Percentiles rank a stretch among this genome's conserved stretches.
phyloP scores from a whole-genome alignment of 1,140 invertebrate genomes.

The Melitaea cinxia region DNA sequence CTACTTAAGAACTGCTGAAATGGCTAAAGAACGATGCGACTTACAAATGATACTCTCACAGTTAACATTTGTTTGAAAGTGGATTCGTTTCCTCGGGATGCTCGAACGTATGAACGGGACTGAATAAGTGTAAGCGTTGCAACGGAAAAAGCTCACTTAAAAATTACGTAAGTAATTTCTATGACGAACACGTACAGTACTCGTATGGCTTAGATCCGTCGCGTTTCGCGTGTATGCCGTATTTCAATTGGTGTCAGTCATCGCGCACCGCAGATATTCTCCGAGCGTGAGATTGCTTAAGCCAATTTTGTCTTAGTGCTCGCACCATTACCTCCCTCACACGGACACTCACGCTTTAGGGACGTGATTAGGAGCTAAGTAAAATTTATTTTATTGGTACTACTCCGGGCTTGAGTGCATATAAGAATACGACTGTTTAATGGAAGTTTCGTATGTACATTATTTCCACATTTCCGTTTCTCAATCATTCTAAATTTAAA shows the following conservation, averaged over 20 bases:
- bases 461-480: background rate
- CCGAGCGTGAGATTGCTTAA: conserved; percentile 64
- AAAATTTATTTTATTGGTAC: conserved; percentile 65
- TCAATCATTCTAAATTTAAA: background rate
- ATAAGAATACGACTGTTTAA: conserved; percentile 16
- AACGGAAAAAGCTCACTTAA: conserved; percentile 74
- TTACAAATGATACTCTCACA: conserved; percentile 52
- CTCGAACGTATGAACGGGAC: conserved; percentile 53
- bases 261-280: conserved; percentile 53
- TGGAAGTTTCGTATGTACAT: background rate
- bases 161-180: conserved; percentile 74
- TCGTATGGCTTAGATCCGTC: conserved; percentile 41
- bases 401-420: conserved; percentile 39
- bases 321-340: conserved; percentile 60
- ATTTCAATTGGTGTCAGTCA: conserved; percentile 59
- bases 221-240: conserved; percentile 59
- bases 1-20: no score
- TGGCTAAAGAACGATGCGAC: conserved; percentile 57
- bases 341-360: conserved; percentile 53
- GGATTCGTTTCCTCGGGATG: conserved; percentile 70
- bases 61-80: conserved; percentile 75
- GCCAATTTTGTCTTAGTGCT: conserved; percentile 72
- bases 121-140: conserved; percentile 74
- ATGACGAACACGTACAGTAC: conserved; percentile 72
- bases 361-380: conserved; percentile 68